Evolutionary conservation across 2,113 vertebrate species (phyloP).

Genomic region (Peromyscus californicus): DNA sequence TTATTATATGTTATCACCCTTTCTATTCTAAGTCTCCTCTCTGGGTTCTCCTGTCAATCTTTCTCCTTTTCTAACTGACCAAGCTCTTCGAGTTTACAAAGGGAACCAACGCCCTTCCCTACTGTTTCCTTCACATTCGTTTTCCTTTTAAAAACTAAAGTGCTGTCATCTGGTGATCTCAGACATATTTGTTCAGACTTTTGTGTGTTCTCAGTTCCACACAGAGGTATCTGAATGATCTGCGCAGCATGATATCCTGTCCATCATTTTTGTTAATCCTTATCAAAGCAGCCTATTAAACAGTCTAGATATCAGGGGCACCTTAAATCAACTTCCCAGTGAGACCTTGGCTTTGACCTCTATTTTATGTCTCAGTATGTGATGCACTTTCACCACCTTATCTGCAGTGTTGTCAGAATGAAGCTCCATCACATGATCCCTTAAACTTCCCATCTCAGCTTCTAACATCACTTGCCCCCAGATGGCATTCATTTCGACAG

Average conservation of each 20-base stretch:
- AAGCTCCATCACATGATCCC: neutral
- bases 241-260: neutral
- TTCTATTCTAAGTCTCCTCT: neutral
- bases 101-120: neutral
- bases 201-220: neutral
- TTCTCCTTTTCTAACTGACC: neutral
- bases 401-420: neutral
- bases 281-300: neutral
- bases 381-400: neutral
- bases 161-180: neutral
- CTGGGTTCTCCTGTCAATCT: neutral
- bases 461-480: neutral
- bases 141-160: neutral
- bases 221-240: neutral
- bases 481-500: neutral
- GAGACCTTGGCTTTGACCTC: neutral
- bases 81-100: neutral
- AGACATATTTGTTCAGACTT: neutral
- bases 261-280: neutral
- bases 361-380: neutral
- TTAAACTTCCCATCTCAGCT: neutral
- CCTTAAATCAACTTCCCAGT: neutral
- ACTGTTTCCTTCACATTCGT: neutral
- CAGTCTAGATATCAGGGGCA: neutral
- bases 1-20: neutral